These are phyloP conservation scores for Microchrysa polita DNA, from an alignment of 2,888 invertebrate species.

Conservation along the genomic window DNA sequence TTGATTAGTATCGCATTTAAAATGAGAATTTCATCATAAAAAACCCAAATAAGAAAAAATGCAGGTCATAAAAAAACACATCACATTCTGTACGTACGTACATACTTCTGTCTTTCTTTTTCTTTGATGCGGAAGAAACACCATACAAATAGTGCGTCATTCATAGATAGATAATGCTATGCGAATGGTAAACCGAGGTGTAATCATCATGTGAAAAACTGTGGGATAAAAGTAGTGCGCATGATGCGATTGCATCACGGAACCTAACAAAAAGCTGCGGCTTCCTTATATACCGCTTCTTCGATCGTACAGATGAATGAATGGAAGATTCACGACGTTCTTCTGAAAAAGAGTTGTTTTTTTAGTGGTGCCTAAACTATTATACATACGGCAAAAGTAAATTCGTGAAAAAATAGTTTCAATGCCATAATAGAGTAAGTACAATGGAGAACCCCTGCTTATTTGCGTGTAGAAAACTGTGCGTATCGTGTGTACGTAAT, in stretches of 20 bases:
- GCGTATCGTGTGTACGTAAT: too few species aligned
- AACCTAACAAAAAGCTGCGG: background rate
- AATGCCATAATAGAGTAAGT: background rate
- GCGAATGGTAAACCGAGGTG: constrained; percentile 6
- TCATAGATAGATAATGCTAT: too few species aligned
- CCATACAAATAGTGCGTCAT: constrained; percentile 13
- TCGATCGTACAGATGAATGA: too few species aligned
- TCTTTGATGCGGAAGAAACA: background rate
- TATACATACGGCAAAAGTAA: background rate
- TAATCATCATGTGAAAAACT: background rate
- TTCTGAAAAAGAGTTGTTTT: background rate
- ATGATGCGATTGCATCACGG: constrained; percentile 4
- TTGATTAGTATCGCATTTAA: constrained; percentile 1
- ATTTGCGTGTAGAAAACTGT: background rate
- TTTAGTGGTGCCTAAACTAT: too few species aligned
- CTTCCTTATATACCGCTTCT: background rate
- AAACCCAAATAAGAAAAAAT: background rate
- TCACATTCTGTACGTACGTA: too few species aligned
- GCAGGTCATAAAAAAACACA: too few species aligned
- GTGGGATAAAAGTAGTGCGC: constrained; percentile 11
- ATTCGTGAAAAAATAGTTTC: constrained; percentile 5
- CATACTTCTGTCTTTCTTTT: too few species aligned
- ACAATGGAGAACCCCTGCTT: constrained; percentile 11
- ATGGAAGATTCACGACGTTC: background rate
- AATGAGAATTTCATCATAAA: constrained; percentile 7